Evolutionary conservation across 2,113 vertebrate genomes (phyloP), one percentile per base, ranked within the genome.

Genomic region (Nicator chloris): DNA sequence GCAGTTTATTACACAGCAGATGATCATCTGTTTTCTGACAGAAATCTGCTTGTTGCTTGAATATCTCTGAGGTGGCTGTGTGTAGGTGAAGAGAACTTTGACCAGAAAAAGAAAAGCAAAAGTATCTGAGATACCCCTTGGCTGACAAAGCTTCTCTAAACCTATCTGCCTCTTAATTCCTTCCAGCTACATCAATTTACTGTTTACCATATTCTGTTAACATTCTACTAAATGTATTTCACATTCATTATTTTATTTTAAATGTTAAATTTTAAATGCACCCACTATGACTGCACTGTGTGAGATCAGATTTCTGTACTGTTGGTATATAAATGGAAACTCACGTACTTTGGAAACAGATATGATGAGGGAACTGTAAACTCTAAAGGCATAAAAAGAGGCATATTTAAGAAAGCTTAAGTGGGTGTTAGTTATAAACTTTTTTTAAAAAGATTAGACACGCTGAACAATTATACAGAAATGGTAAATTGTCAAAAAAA

Each of bases 211-310:
- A 66, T 89, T 85, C 87, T 8, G 6, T 57, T 91, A 85, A 72
- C 49, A 44, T 71, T 49, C 6, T 40, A 80, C 75, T 72, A 76
- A 49, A 83, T 90, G 88, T 83, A 78, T 83, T 96, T 63, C 47
- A 59, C 23, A 51, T 86, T 95, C 47, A 54, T 92, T 90, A 76
- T 92, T 86, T 82, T 69, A 8, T 88, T 92, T 92, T 71, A 96
- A 86, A 47, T 76, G 71, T 53, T 51, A 84, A 57, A 86, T 57
- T n/a, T n/a, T n/a, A n/a, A n/a, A n/a, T n/a, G n/a, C n/a, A n/a
- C n/a, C 18, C 59, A 59, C 13, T 31, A 47, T 65, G 84, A 88
- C 82, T 57, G 59, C 20, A 37, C 23, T 50, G 30, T 44, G 39
- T 80, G 63, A 92, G 54, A 88, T 82, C 84, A 92, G 71, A 70